A percentile compares a stretch with the other conserved stretches of the same genome.
Evolutionary conservation across 2,797 vertebrate genomes (phyloP).

Genomic region (Amblyopsis hoosieri): DNA sequence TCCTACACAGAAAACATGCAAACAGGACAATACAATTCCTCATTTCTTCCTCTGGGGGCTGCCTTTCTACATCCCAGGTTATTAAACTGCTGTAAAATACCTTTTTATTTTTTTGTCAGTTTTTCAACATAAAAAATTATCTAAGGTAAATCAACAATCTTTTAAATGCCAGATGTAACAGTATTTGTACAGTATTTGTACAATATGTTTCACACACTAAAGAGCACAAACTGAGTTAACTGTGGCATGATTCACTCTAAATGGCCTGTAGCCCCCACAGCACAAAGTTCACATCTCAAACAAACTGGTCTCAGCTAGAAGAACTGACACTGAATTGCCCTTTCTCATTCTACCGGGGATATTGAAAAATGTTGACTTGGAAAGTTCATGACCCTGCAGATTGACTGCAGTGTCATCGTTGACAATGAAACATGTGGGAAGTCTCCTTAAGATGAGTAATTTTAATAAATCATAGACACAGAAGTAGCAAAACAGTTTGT

Average conservation of each 20-base stretch:
- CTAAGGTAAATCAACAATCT: neutral
- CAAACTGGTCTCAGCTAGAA: constrained; percentile 61
- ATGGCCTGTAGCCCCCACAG: constrained; percentile 53
- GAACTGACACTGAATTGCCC: constrained; percentile 60
- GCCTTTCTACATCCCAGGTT: too few species aligned
- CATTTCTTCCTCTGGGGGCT: too few species aligned
- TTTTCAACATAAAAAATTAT: too few species aligned
- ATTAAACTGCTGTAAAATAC: too few species aligned
- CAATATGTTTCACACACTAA: neutral
- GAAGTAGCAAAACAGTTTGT: constrained; percentile 1
- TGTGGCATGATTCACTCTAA: constrained; percentile 50
- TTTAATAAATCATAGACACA: constrained; percentile 10
- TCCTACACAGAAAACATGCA: too few species aligned
- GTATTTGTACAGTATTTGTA: constrained; percentile 6
- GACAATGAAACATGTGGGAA: constrained; percentile 30
- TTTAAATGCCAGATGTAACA: constrained; percentile 27
- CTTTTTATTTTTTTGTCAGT: too few species aligned
- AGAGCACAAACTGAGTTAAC: constrained; percentile 52
- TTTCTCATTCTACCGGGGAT: constrained; percentile 66
- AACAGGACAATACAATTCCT: too few species aligned
- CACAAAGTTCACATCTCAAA: constrained; percentile 67
- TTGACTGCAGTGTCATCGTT: constrained; percentile 47
- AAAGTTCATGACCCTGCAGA: constrained; percentile 69
- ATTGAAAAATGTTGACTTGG: constrained; percentile 71
- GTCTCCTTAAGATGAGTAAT: constrained; percentile 24